These are phyloP conservation scores for Diprion similis DNA, from an alignment of 1,140 invertebrate genomes.

Conservation along the genomic window DNA sequence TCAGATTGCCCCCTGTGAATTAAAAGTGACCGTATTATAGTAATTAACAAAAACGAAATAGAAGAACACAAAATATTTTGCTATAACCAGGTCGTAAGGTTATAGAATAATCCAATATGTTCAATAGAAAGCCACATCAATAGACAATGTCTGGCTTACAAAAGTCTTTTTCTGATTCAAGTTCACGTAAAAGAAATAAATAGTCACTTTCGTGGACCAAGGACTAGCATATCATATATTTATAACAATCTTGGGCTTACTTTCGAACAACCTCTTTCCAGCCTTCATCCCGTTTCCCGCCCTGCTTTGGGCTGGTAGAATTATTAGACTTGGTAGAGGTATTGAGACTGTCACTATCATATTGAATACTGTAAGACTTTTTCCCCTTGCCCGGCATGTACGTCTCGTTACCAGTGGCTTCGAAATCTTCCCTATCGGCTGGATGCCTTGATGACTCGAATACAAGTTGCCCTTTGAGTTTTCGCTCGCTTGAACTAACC, in stretches of 20 bases:
- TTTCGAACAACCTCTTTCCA: conserved; percentile 97
- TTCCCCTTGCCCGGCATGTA: conserved; percentile 65
- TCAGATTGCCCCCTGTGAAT: conserved; percentile 54
- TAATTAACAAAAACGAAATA: not conserved
- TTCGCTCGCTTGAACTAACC: conserved; percentile 47
- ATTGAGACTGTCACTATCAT: conserved; percentile 53
- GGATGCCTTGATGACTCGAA: conserved; percentile 70
- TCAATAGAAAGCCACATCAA: not conserved
- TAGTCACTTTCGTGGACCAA: too few species aligned
- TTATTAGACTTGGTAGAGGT: conserved; percentile 48
- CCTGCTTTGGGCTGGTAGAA: conserved; percentile 74
- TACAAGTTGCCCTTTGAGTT: conserved; percentile 62
- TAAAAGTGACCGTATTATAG: not conserved
- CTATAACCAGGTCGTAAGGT: conserved; percentile 1
- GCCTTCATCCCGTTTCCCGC: conserved; percentile 84
- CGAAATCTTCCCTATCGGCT: conserved; percentile 72
- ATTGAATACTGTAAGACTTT: conserved; percentile 58
- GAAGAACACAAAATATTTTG: too few species aligned
- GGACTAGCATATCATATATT: too few species aligned
- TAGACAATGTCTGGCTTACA: not conserved
- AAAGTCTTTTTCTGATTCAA: not conserved
- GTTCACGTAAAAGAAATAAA: not conserved
- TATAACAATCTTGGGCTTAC: conserved; percentile 50
- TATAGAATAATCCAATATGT: too few species aligned
- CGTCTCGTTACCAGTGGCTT: conserved; percentile 70